Percentiles rank a stretch among this genome's conserved stretches.
phyloP scores from a whole-genome alignment of 2,797 vertebrate species.

The Dryobates pubescens region DNA sequence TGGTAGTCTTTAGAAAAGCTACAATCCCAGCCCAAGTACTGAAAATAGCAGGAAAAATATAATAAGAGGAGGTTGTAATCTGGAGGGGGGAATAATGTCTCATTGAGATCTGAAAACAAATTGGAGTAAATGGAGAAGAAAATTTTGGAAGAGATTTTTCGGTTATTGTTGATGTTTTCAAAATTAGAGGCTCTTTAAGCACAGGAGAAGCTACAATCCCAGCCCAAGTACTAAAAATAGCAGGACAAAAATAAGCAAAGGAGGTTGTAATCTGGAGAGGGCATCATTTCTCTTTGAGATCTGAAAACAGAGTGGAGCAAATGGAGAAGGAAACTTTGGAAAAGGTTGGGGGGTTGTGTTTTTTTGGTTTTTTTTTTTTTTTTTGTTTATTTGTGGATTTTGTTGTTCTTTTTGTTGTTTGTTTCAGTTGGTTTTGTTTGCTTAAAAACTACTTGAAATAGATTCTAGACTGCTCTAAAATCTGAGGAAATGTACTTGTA shows the following conservation, averaged over 20 bases:
- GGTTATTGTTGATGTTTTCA: background rate
- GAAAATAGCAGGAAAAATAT: background rate
- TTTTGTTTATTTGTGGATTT: too few relatives aligned
- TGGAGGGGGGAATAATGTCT: background rate
- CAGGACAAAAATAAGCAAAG: background rate
- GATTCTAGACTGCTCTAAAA: background rate
- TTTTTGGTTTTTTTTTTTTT: too few relatives aligned
- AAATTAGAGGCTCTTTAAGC: background rate
- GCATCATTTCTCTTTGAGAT: background rate
- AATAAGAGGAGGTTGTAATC: background rate
- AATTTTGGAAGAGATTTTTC: too few relatives aligned
- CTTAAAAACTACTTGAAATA: background rate
- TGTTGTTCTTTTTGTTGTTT: too few relatives aligned
- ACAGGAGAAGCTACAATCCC: background rate
- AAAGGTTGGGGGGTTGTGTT: too few relatives aligned
- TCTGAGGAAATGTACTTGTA: background rate
- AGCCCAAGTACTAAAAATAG: background rate
- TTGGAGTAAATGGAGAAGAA: background rate
- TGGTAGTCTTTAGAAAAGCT: background rate
- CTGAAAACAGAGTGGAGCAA: background rate
- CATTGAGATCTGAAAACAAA: background rate
- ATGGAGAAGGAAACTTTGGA: too few relatives aligned
- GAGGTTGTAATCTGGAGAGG: background rate
- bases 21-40: background rate
- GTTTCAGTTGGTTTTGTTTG: too few relatives aligned